Evolutionary conservation across 2,888 invertebrate genomes (phyloP).

Genomic region (Lepeophtheirus nordmannii): DNA sequence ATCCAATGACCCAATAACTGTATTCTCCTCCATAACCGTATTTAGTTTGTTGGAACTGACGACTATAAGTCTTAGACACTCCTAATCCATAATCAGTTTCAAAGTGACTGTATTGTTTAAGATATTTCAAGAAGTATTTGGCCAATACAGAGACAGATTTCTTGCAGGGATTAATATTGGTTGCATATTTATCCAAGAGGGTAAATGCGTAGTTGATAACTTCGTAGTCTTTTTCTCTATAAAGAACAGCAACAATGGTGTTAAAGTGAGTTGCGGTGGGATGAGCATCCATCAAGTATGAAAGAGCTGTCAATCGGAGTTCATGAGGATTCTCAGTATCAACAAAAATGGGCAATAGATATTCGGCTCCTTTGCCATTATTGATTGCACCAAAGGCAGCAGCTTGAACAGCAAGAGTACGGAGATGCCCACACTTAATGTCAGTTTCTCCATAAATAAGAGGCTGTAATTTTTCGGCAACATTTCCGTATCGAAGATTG

Average conservation of each 20-base stretch:
- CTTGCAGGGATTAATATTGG: constrained; percentile 20
- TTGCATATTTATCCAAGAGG: constrained; percentile 18
- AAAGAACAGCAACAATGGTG: constrained; percentile 12
- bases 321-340: constrained; percentile 3
- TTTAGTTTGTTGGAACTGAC: constrained; percentile 18
- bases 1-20: constrained; percentile 9
- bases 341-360: constrained; percentile 16
- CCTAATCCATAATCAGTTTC: constrained; percentile 24
- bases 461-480: constrained; percentile 11
- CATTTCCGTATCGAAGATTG: constrained; percentile 19
- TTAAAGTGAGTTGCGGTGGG: constrained; percentile 16
- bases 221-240: constrained; percentile 20
- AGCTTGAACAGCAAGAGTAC: constrained; percentile 12
- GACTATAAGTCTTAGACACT: constrained; percentile 18
- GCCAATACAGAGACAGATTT: background rate
- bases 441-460: constrained; percentile 12
- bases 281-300: constrained; percentile 7
- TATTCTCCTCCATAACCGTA: constrained; percentile 21
- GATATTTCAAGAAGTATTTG: constrained; percentile 19
- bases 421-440: background rate
- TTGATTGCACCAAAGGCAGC: constrained; percentile 13
- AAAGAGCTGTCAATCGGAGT: constrained; percentile 13
- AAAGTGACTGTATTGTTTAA: constrained; percentile 20
- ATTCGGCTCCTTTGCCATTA: background rate
- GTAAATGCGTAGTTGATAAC: constrained; percentile 23